These are phyloP conservation scores for Torymus aiolomorphi DNA, from an alignment of 2,888 invertebrate genomes.

Conservation along the genomic window DNA sequence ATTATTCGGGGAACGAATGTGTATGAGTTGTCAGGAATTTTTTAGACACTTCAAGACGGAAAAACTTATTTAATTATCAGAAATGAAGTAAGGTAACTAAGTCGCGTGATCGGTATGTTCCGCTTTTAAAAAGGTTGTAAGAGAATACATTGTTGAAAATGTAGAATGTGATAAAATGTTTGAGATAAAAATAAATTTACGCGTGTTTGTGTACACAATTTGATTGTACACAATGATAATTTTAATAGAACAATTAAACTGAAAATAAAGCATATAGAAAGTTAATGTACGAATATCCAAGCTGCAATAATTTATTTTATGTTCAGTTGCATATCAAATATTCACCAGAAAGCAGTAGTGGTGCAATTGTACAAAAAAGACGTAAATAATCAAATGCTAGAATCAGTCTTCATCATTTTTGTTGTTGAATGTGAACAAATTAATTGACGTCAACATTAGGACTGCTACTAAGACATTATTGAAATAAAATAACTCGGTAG, in stretches of 20 bases:
- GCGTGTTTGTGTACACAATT: background rate
- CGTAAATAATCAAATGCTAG: too few relatives aligned
- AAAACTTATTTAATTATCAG: conserved; percentile 30
- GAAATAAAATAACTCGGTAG: too few relatives aligned
- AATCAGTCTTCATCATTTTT: too few relatives aligned
- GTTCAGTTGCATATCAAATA: too few relatives aligned
- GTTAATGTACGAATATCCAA: too few relatives aligned
- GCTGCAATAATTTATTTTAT: too few relatives aligned
- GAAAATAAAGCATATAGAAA: background rate
- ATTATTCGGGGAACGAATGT: background rate
- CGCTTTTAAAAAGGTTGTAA: background rate
- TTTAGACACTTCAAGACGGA: conserved; percentile 22
- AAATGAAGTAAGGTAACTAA: conserved; percentile 31
- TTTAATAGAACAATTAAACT: background rate
- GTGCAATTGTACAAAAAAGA: too few relatives aligned
- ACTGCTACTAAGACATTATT: too few relatives aligned
- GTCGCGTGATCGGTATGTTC: conserved; percentile 4
- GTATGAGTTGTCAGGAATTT: conserved; percentile 19
- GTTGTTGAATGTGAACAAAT: too few relatives aligned
- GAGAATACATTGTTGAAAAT: too few relatives aligned
- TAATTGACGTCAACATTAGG: too few relatives aligned
- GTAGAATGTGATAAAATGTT: background rate
- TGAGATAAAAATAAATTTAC: background rate
- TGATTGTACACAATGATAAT: background rate
- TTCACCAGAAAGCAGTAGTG: too few relatives aligned